phyloP scores from a whole-genome alignment of 2,113 vertebrate species.

The Plestiodon gilberti region DNA sequence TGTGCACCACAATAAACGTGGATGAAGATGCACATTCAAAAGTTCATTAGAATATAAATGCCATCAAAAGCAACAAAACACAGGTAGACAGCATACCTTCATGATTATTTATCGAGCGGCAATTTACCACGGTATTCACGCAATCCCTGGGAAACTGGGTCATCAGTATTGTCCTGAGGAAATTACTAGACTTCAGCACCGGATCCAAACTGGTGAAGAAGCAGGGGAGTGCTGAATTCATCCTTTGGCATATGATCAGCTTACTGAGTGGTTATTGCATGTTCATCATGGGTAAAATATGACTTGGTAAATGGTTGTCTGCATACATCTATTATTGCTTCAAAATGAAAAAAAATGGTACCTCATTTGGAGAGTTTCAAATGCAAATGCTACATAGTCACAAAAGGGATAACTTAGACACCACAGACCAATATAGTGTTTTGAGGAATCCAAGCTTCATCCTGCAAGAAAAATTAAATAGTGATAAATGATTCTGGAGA shows the following conservation, averaged over 20 bases:
- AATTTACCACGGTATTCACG: too few relatives aligned
- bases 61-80: background rate
- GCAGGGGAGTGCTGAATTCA: too few relatives aligned
- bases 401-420: background rate
- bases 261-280: background rate
- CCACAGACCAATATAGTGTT: background rate
- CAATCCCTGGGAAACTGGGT: background rate
- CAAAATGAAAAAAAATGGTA: background rate
- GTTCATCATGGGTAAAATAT: too few relatives aligned
- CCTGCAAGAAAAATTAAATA: background rate
- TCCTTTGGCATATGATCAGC: background rate
- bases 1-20: background rate
- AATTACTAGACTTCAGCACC: background rate
- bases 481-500: background rate
- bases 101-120: too few relatives aligned
- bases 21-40: background rate
- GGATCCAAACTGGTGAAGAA: background rate
- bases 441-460: background rate
- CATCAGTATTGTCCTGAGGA: background rate
- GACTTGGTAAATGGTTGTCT: too few relatives aligned
- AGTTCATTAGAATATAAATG: background rate
- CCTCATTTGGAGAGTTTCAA: background rate
- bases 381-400: background rate
- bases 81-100: background rate
- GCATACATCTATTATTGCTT: background rate